Percentiles rank a stretch among this genome's conserved stretches.
Conservation (phyloP, 2,797 vertebrate genomes). For the Crax fasciolata region DNA sequence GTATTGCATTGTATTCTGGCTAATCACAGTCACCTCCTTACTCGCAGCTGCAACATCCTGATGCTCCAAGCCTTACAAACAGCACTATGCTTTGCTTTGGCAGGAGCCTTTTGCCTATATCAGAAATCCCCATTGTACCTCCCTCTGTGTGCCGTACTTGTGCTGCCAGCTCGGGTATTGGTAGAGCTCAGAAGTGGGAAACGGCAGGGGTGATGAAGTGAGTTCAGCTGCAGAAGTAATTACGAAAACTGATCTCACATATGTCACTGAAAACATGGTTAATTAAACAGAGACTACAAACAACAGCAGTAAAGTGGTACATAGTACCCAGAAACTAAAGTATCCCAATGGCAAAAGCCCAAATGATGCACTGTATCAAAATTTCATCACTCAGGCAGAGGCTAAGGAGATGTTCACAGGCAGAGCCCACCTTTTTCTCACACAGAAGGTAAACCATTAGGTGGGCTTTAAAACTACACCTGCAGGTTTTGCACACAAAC, state of each 20-base stretch:
- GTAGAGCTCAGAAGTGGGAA: neutral
- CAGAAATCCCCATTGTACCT: neutral
- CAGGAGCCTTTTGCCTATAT: neutral
- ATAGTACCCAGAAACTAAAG: neutral
- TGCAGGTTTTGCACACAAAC: slow-evolving; percentile 25
- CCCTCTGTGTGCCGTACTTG: neutral
- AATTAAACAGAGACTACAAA: slow-evolving; percentile 26
- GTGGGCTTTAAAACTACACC: slow-evolving; percentile 13
- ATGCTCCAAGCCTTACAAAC: neutral
- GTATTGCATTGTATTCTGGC: neutral
- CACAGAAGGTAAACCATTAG: neutral
- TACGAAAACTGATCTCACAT: neutral
- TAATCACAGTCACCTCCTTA: neutral
- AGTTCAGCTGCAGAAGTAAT: slow-evolving; percentile 11
- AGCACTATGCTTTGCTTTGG: neutral
- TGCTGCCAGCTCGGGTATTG: neutral
- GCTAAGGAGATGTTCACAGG: neutral
- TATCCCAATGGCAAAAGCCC: neutral
- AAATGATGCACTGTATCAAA: neutral
- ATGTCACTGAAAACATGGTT: neutral
- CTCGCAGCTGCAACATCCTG: rapidly evolving
- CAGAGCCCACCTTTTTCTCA: rapidly evolving
- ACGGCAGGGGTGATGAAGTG: neutral
- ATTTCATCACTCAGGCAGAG: rapidly evolving
- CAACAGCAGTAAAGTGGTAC: neutral